Base-by-base conservation (phyloP, 2,113 vertebrate genomes). In the Catharus minimus region DNA sequence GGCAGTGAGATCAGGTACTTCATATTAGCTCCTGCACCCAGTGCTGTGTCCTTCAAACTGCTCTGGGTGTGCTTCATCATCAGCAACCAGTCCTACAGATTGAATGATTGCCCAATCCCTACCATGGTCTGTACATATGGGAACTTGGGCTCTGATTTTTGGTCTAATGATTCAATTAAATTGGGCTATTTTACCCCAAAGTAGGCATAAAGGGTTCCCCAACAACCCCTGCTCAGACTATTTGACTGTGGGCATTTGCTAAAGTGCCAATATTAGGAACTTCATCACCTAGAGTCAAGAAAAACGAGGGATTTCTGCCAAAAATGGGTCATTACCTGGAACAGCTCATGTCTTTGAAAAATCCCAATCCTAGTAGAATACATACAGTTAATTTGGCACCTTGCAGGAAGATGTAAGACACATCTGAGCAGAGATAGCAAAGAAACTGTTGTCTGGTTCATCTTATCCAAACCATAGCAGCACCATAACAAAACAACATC, bases 221-320 rank as follows among this genome's bases (percentile, higher is more conserved):
- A 28, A 14, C 5, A 52, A 9, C 4, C 4, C 4, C 0, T 0
- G 0, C 15, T 76, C 43, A 53, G 16, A 53, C 6, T 13, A 7
- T 78, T 50, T 75, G 18, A 50, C 44, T 22, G 9, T 32, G 20
- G 14, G 4, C 9, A 33, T 33, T 80, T 58, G 5, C 13, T 72
- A 2, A 79, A 75, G 3, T 2, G 1, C 8, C 22, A 24, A 3
- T 4, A 27, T 67, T 11, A 38, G 15, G 30, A 24, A 38, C 5
- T n/a, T 56, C 9, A 12, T 33, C 16, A 30, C 10, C 4, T 6
- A 24, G 11, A 39, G 14, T 32, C 6, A 53, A 61, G 21, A 27
- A 22, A 73, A 56, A 44, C n/a, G 8, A 41, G 36, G 9, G 13
- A 66, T 36, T 83, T 86, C 19, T 39, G 11, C 12, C 24, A 44